Base-by-base conservation (phyloP, 2,888 invertebrate genomes). In the Dryadula phaetusa region DNA sequence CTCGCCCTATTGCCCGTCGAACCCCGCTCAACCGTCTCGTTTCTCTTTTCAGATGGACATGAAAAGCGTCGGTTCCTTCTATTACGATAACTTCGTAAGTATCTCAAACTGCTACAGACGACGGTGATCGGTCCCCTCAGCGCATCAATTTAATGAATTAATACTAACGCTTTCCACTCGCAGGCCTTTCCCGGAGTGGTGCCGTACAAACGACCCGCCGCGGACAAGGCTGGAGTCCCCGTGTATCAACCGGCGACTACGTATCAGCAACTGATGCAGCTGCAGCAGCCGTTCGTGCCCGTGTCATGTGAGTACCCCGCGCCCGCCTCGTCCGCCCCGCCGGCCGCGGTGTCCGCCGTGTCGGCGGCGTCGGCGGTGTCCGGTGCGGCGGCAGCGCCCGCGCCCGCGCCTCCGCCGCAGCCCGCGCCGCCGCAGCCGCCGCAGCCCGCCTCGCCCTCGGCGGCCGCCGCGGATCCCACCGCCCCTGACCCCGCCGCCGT, bases 221-320 rank as follows among this genome's bases (percentile, higher is more conserved):
- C 97, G 74, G 98, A 98, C 93, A 98, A 99, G 93, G 98, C 98
- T 87, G 98, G 98, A 87, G 95, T 99, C 90, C 98, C 98, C 84
- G 97, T 99, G 82, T 98, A 98, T 94, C 98, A 98, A 93, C 97
- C 98, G 86, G 96, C 96, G 87, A 96, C 96, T 83, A 97, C 97
- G 86, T 97, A 98, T 94, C 98, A 98, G 94, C 98, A 98, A 94
- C 95, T 98, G 93, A 96, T 98, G 96, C 97, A 97, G 94, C 95
- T 97, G 85, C 95, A 96, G 94, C 97, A 98, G 95, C 98, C 98
- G 93, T 98, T 97, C 95, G 98, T 98, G 96, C 98, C 98, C 95
- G 98, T 98, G 94, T 98, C 98, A 97, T 98, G 98, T 98, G 98
- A 98, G 98, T 98, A 97, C 96, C 95, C 95, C 94, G 94, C 94